Evolutionary conservation across 2,113 vertebrate species (phyloP), one percentile per base, ranked within the genome.

Genomic region (Anarrhichthys ocellatus): DNA sequence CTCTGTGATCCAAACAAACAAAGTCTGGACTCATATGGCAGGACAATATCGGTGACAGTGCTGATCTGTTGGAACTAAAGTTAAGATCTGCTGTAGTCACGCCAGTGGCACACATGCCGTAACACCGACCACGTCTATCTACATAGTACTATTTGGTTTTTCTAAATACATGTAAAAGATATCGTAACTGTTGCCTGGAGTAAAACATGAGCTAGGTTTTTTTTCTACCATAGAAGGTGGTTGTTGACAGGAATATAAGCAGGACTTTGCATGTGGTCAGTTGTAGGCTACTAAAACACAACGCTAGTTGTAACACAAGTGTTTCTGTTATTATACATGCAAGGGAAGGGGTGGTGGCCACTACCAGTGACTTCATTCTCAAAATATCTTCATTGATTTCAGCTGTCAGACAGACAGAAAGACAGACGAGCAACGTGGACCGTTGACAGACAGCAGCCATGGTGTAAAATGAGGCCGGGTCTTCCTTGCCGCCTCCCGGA

Each of bases 401-500:
- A 36, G 6, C 22, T 54, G n/a, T 83, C 24, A 56, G 20, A 1
- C 44, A 38, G 22, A 18, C 69, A 18, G 20, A 34, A 34, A 34
- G 3, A 14, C 50, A 73, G 54, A 4, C 15, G 22, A 24, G 20
- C 5, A 52, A 52, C 52, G 18, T 40, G 40, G 29, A 67, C 48
- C 20, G 15, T 27, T 81, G 56, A 64, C 27, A 27, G 40, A 24
- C 40, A 66, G 58, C 50, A 58, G 48, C 71, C 54, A 9, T 20
- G 44, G n/a, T 48, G 18, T 54, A 58, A 34, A 74, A 29, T 13
- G 18, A 62, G 6, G 62, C 78, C 36, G 58, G 34, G 65, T 84
- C 80, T 76, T 80, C 52, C 74, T 77, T 4, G 2, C 63, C 38
- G 50, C 70, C 48, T 61, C 68, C 29, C 27, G 72, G 80, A 91